These are phyloP conservation scores for Zaprionus kolodkinae DNA, from an alignment of 1,140 invertebrate species.

Conservation along the genomic window DNA sequence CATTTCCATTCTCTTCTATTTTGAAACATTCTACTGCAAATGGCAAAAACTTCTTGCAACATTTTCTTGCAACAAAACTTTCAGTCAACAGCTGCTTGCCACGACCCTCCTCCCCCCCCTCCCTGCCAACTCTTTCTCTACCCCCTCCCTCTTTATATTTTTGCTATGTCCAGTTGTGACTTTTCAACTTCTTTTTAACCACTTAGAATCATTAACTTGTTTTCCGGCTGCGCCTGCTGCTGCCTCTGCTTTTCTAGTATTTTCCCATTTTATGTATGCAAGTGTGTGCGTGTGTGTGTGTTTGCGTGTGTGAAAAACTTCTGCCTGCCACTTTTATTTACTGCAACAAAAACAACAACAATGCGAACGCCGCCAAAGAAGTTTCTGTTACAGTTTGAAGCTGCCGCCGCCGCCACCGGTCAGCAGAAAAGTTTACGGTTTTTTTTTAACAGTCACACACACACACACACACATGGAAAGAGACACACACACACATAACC, in stretches of 20 bases:
- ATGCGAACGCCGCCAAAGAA: constrained; percentile 17
- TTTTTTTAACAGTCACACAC: constrained; percentile 12
- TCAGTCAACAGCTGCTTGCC: constrained; percentile 43
- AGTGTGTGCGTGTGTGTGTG: not conserved
- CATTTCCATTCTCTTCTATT: not conserved
- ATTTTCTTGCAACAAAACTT: constrained; percentile 39
- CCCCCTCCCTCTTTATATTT: not conserved
- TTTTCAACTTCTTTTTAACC: constrained; percentile 48
- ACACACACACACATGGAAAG: constrained; percentile 9
- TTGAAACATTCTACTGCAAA: not conserved
- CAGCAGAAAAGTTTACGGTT: constrained; percentile 40
- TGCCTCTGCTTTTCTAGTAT: not conserved
- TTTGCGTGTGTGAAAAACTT: constrained; percentile 12
- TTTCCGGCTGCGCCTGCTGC: constrained; percentile 26
- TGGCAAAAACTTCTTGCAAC: constrained; percentile 11
- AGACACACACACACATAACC: not conserved
- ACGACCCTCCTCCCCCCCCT: not conserved
- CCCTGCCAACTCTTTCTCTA: not conserved
- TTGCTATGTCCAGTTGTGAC: constrained; percentile 29
- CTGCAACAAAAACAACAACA: constrained; percentile 12
- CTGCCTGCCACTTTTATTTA: constrained; percentile 45
- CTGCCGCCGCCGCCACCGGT: constrained; percentile 11
- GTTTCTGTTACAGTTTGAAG: constrained; percentile 36
- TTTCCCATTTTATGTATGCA: not conserved
- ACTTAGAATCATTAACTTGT: constrained; percentile 51